A percentile compares a stretch with the other conserved stretches of the same genome.
Evolutionary conservation across 2,113 vertebrate species (phyloP).

Genomic region (Odontophorus gujanensis): DNA sequence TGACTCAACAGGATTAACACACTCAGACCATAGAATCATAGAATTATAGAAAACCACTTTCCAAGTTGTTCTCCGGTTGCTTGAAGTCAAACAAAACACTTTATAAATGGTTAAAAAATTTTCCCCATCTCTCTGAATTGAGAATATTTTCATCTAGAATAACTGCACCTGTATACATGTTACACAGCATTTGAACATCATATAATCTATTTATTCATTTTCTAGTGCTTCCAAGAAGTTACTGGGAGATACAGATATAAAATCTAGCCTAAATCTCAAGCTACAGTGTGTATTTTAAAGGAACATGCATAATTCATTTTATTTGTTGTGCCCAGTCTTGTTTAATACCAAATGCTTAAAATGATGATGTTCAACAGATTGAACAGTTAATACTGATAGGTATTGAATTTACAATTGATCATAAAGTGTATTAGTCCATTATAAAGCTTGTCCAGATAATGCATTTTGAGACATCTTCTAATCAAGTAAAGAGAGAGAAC

Average conservation of each 20-base stretch:
- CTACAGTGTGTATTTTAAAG: background rate
- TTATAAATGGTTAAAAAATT: background rate
- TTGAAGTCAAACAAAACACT: background rate
- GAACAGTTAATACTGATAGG: constrained; percentile 45
- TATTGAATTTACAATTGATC: constrained; percentile 67
- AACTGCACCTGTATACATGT: background rate
- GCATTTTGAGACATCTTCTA: constrained; percentile 50
- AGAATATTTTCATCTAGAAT: background rate
- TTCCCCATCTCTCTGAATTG: background rate
- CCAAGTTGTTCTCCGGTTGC: background rate
- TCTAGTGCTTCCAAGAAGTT: background rate
- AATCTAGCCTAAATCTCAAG: background rate
- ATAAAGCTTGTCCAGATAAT: constrained; percentile 38
- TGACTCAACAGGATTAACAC: background rate
- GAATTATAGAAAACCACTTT: no score
- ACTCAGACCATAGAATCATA: background rate
- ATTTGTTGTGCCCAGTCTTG: background rate
- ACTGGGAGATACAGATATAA: background rate
- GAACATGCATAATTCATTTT: background rate
- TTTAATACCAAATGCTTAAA: constrained; percentile 40
- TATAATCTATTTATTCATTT: background rate
- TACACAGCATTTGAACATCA: background rate
- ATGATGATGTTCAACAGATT: constrained; percentile 21
- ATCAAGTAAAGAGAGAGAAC: constrained; percentile 23
- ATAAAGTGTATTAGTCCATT: constrained; percentile 57